Percentiles rank a stretch among this genome's conserved stretches.
These are phyloP conservation scores for Subacronicta megacephala DNA, from an alignment of 2,888 invertebrate genomes.

Conservation along the genomic window DNA sequence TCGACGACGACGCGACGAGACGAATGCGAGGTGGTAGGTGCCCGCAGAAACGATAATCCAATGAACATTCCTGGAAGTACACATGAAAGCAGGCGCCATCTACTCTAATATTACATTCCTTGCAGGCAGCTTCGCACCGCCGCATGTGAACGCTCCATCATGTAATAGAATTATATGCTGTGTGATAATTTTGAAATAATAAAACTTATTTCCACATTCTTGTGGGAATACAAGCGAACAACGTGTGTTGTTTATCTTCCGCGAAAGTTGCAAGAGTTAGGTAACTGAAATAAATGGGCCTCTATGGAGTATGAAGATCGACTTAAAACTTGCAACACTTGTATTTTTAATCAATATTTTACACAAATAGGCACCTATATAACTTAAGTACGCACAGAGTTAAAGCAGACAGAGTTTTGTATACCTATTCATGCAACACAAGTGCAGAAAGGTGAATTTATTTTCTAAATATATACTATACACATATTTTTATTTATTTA, in stretches of 20 bases:
- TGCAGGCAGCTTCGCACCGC: slow-evolving; percentile 24
- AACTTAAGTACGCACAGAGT: too few species aligned
- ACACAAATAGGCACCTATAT: too few species aligned
- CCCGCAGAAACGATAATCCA: slow-evolving; percentile 51
- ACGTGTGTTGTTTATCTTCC: slow-evolving; percentile 6
- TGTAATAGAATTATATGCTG: slow-evolving; percentile 12
- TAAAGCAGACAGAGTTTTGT: too few species aligned
- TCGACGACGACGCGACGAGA: slow-evolving; percentile 57
- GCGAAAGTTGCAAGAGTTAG: slow-evolving; percentile 15
- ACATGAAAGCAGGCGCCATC: slow-evolving; percentile 43
- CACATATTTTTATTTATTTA: too few species aligned
- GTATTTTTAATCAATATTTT: slow-evolving; percentile 17
- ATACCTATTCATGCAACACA: too few species aligned
- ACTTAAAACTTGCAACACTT: slow-evolving; percentile 8
- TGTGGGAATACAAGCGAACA: slow-evolving; percentile 11
- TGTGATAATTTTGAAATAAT: slow-evolving; percentile 30
- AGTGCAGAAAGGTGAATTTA: too few species aligned
- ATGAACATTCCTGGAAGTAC: slow-evolving; percentile 56
- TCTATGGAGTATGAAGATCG: slow-evolving; percentile 12
- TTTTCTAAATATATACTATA: too few species aligned
- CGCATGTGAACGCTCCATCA: slow-evolving; percentile 36
- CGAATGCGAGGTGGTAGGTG: slow-evolving; percentile 54
- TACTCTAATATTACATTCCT: slow-evolving; percentile 54
- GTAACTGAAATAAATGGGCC: slow-evolving; percentile 14
- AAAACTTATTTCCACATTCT: slow-evolving; percentile 1